Conservation (phyloP, 2,113 vertebrate species). For the Calonectris borealis region DNA sequence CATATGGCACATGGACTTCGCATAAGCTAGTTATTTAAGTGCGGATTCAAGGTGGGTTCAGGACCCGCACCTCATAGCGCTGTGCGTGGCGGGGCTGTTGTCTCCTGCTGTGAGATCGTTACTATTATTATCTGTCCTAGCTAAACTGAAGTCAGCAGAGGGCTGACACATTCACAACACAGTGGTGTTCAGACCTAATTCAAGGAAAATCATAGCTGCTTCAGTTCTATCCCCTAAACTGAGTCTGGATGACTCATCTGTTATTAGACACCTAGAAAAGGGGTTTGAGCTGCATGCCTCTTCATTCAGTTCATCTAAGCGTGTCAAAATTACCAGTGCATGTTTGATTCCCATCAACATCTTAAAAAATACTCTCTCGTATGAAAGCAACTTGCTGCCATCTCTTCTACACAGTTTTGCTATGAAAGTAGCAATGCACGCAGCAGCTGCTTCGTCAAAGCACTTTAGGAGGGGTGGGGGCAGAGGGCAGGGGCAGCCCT, state of each 20-base stretch:
- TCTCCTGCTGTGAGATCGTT: accelerated
- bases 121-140: accelerated
- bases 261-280: background rate
- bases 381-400: accelerated
- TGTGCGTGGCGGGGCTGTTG: accelerated
- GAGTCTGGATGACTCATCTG: background rate
- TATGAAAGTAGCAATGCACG: accelerated
- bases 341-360: background rate
- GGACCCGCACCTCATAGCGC: accelerated
- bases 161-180: background rate
- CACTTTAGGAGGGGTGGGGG: accelerated
- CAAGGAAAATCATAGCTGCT: background rate
- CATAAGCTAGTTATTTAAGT: accelerated
- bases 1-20: accelerated
- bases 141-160: background rate
- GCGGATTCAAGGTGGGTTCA: background rate
- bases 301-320: background rate
- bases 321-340: background rate
- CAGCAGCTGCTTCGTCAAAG: accelerated
- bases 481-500: background rate
- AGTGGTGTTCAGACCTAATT: background rate
- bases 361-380: background rate
- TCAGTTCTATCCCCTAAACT: background rate
- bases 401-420: accelerated
- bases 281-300: background rate